Conservation (phyloP, 2,797 vertebrate species). For the Iguana delicatissima region DNA sequence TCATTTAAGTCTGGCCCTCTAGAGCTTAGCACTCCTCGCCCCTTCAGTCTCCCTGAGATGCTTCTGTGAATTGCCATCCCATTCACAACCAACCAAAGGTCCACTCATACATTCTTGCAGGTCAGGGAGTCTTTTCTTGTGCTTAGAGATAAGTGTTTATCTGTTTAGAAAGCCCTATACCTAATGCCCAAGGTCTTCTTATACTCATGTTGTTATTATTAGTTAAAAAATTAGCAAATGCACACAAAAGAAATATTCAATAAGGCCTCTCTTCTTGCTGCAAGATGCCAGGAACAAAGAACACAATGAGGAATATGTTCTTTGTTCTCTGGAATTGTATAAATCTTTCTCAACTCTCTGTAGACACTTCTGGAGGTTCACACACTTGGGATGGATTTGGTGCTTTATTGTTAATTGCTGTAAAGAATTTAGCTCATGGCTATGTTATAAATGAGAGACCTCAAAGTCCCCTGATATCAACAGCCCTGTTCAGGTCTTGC, state of each 20-base stretch:
- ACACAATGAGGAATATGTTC: neutral
- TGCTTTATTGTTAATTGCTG: neutral
- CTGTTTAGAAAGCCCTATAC: neutral
- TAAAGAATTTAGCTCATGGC: too few relatives aligned
- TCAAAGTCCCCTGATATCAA: too few relatives aligned
- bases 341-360: neutral
- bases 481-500: too few relatives aligned
- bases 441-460: too few relatives aligned
- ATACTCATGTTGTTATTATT: neutral
- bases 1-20: neutral
- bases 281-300: slow-evolving; percentile 25
- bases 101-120: neutral
- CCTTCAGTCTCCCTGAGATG: neutral
- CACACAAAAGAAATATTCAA: slow-evolving; percentile 1
- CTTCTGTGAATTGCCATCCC: neutral
- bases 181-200: neutral
- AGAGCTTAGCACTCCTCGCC: neutral
- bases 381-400: neutral
- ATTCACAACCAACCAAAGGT: neutral
- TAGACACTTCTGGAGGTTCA: neutral
- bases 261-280: neutral
- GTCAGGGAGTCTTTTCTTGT: neutral
- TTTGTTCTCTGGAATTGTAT: neutral
- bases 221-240: neutral
- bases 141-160: neutral